These are phyloP conservation scores for Acanthurus lineatus DNA, from an alignment of 2,797 vertebrate species.

Conservation along the genomic window DNA sequence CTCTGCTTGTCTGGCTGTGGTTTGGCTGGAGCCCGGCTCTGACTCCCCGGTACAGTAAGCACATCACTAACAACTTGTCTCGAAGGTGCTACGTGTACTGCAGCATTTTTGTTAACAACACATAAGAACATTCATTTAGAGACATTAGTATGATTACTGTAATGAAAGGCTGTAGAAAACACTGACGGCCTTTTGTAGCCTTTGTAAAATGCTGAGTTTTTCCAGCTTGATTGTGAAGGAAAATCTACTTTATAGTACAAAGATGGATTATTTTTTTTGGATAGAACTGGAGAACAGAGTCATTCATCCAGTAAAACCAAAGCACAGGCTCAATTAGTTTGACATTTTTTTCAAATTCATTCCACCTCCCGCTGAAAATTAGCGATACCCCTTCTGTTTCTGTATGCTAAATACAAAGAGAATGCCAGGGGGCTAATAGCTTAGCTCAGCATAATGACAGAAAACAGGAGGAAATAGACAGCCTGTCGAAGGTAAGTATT, in stretches of 20 bases:
- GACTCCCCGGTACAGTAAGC: slow-evolving; percentile 1
- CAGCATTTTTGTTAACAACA: slow-evolving; percentile 2
- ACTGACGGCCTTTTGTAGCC: neutral
- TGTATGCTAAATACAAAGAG: too few species aligned
- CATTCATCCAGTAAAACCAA: neutral
- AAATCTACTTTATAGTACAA: neutral
- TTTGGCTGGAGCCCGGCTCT: slow-evolving; percentile 36
- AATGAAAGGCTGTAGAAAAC: neutral
- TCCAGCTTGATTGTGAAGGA: neutral
- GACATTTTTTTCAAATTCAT: too few species aligned
- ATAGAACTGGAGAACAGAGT: neutral
- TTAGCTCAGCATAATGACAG: neutral
- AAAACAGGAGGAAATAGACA: neutral
- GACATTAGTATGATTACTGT: slow-evolving; percentile 29
- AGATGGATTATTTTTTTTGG: neutral
- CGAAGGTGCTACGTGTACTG: slow-evolving; percentile 16
- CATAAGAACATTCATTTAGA: slow-evolving; percentile 25
- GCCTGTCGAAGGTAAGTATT: neutral
- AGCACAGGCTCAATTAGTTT: neutral
- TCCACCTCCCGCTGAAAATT: neutral
- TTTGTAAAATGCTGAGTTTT: neutral
- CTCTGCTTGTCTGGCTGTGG: slow-evolving; percentile 45
- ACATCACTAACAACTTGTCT: slow-evolving; percentile 25
- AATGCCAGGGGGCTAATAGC: neutral
- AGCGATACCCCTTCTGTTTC: neutral